Evolutionary conservation across 2,113 vertebrate genomes (phyloP).

Genomic region (Excalfactoria chinensis): DNA sequence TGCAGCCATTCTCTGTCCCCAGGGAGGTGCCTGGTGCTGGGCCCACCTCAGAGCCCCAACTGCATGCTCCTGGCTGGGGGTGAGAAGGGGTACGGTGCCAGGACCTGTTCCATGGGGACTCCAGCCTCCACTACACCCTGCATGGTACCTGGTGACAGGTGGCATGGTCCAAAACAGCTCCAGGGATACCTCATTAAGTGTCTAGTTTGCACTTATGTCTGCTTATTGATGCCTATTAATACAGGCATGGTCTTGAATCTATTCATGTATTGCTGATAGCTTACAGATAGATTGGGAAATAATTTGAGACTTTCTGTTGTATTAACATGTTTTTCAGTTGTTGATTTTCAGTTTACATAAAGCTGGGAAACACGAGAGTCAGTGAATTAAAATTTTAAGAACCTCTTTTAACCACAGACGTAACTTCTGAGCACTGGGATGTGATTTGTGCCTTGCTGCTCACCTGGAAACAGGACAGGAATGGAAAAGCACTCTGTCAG

Average conservation of each 20-base stretch:
- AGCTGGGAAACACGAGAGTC: not conserved
- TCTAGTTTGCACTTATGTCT: not conserved
- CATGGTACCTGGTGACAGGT: rapidly evolving
- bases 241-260: not conserved
- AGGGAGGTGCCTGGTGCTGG: rapidly evolving
- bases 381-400: not conserved
- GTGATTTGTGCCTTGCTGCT: not conserved
- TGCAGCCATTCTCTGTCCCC: not conserved
- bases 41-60: not conserved
- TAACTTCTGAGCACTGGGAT: not conserved
- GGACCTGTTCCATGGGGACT: too few relatives aligned
- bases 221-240: not conserved
- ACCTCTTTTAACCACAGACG: not conserved
- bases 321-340: not conserved
- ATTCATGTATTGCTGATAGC: not conserved
- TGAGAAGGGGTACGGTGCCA: too few relatives aligned
- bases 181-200: too few relatives aligned
- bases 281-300: not conserved
- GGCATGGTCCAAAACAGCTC: too few relatives aligned
- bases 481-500: not conserved
- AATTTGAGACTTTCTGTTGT: not conserved
- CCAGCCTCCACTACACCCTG: too few relatives aligned
- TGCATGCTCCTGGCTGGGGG: not conserved
- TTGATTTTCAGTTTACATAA: not conserved
- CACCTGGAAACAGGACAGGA: rapidly evolving